Percentiles rank a stretch among this genome's conserved stretches.
These are phyloP conservation scores for Meloidogyne hapla DNA, from an alignment of 1,140 invertebrate genomes.

Conservation along the genomic window DNA sequence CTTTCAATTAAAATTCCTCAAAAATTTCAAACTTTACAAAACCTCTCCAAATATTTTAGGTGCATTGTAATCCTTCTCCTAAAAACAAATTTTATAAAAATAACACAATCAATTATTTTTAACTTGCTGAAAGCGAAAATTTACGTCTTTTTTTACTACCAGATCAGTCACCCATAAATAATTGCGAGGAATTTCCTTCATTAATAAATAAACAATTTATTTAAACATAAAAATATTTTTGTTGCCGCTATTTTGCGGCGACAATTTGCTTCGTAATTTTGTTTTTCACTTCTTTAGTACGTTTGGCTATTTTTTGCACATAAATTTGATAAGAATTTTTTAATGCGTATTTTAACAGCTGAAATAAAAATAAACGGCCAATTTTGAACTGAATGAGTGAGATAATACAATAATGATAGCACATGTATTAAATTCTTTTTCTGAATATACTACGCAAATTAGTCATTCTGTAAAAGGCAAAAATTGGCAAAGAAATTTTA, in stretches of 20 bases:
- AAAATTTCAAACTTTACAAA: too few relatives aligned
- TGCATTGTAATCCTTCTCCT: too few relatives aligned
- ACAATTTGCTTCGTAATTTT: too few relatives aligned
- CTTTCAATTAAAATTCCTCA: too few relatives aligned
- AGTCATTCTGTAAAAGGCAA: neutral
- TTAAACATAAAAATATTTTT: neutral
- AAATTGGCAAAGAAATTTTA: neutral
- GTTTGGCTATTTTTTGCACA: neutral
- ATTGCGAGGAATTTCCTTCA: constrained; percentile 1
- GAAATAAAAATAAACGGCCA: neutral
- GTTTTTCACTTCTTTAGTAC: neutral
- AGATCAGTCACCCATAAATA: neutral
- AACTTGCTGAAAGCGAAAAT: neutral
- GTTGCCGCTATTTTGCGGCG: neutral
- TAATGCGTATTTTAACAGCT: neutral
- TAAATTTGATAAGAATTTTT: neutral
- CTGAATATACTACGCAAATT: neutral
- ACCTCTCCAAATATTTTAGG: too few relatives aligned
- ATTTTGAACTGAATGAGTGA: neutral
- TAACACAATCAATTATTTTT: neutral
- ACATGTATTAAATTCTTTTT: too few relatives aligned
- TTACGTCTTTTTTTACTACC: neutral
- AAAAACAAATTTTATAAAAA: neutral
- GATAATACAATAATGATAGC: too few relatives aligned
- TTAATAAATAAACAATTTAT: neutral